Evolutionary conservation across 2,888 invertebrate species (phyloP).

Genomic region (Flexamia atlantica): DNA sequence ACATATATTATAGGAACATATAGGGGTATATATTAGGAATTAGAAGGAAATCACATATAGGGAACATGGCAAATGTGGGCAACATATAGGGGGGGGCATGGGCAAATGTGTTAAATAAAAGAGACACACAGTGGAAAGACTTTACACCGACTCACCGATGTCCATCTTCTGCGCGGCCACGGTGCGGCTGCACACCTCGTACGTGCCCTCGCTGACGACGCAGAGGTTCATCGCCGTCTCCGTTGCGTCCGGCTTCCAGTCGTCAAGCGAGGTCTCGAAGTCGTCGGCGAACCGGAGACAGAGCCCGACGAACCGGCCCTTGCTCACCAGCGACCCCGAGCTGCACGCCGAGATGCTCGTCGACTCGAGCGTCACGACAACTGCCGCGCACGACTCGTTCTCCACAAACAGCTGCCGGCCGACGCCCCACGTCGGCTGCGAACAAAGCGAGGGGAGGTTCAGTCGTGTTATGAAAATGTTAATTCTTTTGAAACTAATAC

Average conservation of each 20-base stretch:
- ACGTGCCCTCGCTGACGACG: conserved; percentile 99
- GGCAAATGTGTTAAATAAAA: too few species aligned
- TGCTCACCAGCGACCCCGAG: conserved; percentile 96
- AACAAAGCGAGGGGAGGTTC: conserved; percentile 52
- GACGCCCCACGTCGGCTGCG: conserved; percentile 79
- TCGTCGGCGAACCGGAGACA: conserved; percentile 98
- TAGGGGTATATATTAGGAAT: too few species aligned
- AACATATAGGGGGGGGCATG: too few species aligned
- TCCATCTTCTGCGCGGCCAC: conserved; percentile 87
- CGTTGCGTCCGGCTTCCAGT: conserved; percentile 94
- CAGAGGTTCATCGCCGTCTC: conserved; percentile 88
- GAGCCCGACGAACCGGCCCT: conserved; percentile 90
- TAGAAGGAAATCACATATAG: too few species aligned
- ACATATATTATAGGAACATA: too few species aligned
- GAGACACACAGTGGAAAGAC: too few species aligned
- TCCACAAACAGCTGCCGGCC: conserved; percentile 82
- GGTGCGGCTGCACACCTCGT: conserved; percentile 97
- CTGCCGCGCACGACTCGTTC: conserved; percentile 90
- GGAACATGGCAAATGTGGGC: too few species aligned
- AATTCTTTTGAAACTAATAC: too few species aligned
- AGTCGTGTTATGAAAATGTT: too few species aligned
- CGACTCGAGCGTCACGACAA: conserved; percentile 96
- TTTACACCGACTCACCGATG: conserved; percentile 77
- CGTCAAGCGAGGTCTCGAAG: conserved; percentile 96
- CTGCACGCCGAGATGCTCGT: conserved; percentile 98